phyloP scores from a whole-genome alignment of 2,888 invertebrate species.

The Leptopterna dolabrata region DNA sequence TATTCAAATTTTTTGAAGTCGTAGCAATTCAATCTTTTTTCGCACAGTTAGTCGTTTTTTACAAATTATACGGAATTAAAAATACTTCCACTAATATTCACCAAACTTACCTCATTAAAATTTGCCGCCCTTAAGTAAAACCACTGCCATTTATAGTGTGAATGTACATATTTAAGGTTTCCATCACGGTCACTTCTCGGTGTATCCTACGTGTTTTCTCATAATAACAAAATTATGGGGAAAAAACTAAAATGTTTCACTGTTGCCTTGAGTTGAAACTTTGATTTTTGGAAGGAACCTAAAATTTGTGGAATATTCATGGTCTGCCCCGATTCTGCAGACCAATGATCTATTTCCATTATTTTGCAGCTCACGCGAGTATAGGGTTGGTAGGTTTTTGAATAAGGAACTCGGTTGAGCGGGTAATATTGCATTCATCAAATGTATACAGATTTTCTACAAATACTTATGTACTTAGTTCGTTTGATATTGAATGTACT shows the following conservation, averaged over 20 bases:
- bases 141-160: conserved; percentile 30
- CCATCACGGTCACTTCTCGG: not conserved
- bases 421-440: not conserved
- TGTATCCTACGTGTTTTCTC: not conserved
- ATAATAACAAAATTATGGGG: not conserved
- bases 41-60: not conserved
- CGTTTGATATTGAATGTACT: no score
- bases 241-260: not conserved
- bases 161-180: not conserved
- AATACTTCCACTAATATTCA: not conserved
- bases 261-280: not conserved
- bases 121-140: conserved; percentile 26
- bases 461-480: no score
- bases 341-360: conserved; percentile 8
- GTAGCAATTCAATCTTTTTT: not conserved
- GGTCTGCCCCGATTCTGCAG: conserved; percentile 3
- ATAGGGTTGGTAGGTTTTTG: not conserved
- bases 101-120: conserved; percentile 15
- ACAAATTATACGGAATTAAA: not conserved
- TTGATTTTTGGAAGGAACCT: not conserved
- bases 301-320: conserved; percentile 1
- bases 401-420: not conserved
- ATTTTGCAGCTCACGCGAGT: not conserved
- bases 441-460: no score
- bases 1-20: not conserved